Evolutionary conservation across 2,888 invertebrate genomes (phyloP), one percentile per base, ranked within the genome.

Genomic region (Aspidiotus destructor): DNA sequence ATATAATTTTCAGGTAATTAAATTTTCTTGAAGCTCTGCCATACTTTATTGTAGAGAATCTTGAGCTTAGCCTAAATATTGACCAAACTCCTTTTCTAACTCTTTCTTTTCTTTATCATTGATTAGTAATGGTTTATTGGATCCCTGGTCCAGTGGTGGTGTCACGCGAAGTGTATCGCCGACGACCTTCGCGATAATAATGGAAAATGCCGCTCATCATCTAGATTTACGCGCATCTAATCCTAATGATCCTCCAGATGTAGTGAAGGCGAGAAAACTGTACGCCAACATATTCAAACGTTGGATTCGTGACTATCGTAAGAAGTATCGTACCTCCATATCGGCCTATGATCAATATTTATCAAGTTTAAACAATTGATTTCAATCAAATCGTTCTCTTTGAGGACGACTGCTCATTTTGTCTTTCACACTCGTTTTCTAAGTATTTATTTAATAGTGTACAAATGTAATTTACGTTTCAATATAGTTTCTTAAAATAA

Each of bases 111-210:
- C 6, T 13, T 13, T 3, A 2, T 48, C 6, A 48, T 48, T 48
- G 48, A 48, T 48, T 13, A 92, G 92, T 74, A 92, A 92, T 76
- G 93, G 93, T 0, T 78, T 91, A 1, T 75, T 90, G 72, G 93
- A 93, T 78, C 92, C 92, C 0, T 93, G 92, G 92, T 85, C 87
- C 68, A 86, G 87, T 71, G 92, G 92, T 75, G 92, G 93, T 17
- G 86, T 92, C 58, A 76, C 90, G 42, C 81, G 81, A 74, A 85
- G 85, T 71, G 77, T 87, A 17, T 88, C 87, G 69, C 79, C 81
- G 7, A 80, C 84, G 0, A 81, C 90, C 1, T 77, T 82, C 15
- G 83, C 89, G 0, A 81, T 93, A 15, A 79, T 90, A 42, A 86
- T 93, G 71, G 84, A 89, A 0, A 87, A 90, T 76, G 87, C 86